Percentiles rank a stretch among this genome's conserved stretches.
Conservation (phyloP, 30 jellyfish, hydroid and myxozoan genomes). For the Nemopilema nomurai region DNA sequence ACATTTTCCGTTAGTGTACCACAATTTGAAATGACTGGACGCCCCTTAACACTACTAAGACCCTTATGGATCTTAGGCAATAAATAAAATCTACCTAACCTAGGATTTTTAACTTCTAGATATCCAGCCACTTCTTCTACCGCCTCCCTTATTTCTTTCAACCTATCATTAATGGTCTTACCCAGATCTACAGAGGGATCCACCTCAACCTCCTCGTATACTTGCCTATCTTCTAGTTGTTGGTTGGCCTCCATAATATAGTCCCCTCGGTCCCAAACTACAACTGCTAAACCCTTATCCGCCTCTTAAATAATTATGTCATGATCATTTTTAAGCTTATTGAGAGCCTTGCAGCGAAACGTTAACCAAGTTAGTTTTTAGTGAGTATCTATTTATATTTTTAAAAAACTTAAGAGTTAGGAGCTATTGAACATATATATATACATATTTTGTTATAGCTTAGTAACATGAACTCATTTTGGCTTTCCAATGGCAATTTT, state of each 20-base stretch:
- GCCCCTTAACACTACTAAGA: constrained; percentile 25
- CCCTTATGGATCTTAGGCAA: constrained; percentile 28
- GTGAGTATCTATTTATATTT: too few species aligned
- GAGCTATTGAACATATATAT: too few species aligned
- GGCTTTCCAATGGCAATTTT: too few species aligned
- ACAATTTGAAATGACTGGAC: constrained; percentile 25
- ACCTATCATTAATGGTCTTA: constrained; percentile 12
- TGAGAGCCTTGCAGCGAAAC: too few species aligned
- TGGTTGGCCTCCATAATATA: constrained; percentile 15
- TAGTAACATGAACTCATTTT: too few species aligned
- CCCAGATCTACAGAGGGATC: constrained; percentile 6
- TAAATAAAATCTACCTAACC: constrained; percentile 21
- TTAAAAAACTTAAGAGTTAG: too few species aligned
- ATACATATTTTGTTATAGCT: too few species aligned
- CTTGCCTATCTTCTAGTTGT: constrained; percentile 20
- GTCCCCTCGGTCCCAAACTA: constrained; percentile 65
- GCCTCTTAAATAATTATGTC: constrained; percentile 30
- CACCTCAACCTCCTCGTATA: constrained; percentile 22
- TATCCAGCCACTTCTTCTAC: constrained; percentile 3
- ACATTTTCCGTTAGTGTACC: constrained; percentile 29
- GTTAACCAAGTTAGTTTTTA: too few species aligned
- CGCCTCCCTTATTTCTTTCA: constrained; percentile 5
- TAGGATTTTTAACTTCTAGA: background rate
- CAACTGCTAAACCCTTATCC: constrained; percentile 56
- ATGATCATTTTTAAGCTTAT: constrained; percentile 1